Conservation (phyloP, 2,888 invertebrate species). For the Cheilosia soror region DNA sequence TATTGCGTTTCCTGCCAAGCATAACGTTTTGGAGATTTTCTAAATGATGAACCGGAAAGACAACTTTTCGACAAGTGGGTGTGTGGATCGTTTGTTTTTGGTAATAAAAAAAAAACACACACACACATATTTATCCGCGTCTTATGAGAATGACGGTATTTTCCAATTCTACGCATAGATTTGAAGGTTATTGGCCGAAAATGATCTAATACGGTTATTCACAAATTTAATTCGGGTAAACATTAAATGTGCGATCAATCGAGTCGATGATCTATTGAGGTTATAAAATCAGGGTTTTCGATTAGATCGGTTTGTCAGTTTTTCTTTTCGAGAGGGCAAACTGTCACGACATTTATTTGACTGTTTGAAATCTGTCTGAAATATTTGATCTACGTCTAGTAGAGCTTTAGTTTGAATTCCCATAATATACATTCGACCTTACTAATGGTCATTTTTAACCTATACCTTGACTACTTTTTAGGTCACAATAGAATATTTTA, state of each 20-base stretch:
- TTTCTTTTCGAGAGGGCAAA: no score
- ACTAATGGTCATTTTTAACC: no score
- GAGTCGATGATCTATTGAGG: background rate
- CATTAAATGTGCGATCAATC: background rate
- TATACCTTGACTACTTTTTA: no score
- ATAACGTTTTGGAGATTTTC: conserved; percentile 26
- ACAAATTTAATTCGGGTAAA: background rate
- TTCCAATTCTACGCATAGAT: background rate
- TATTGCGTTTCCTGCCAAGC: background rate
- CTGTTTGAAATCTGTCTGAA: no score
- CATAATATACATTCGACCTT: no score
- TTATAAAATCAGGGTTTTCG: background rate
- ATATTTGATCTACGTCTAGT: no score
- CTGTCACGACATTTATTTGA: no score
- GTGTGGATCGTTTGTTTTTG: conserved; percentile 19
- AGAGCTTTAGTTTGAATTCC: no score
- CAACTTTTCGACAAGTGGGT: conserved; percentile 44
- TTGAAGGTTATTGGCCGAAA: conserved; percentile 46
- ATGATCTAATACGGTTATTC: conserved; percentile 19
- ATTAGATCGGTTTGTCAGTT: no score
- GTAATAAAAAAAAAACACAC: background rate
- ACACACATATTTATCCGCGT: background rate
- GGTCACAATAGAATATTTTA: no score
- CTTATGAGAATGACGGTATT: background rate
- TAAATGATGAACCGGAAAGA: conserved; percentile 43